Conservation (phyloP, 2,888 invertebrate genomes). For the Oeneis ivallda region DNA sequence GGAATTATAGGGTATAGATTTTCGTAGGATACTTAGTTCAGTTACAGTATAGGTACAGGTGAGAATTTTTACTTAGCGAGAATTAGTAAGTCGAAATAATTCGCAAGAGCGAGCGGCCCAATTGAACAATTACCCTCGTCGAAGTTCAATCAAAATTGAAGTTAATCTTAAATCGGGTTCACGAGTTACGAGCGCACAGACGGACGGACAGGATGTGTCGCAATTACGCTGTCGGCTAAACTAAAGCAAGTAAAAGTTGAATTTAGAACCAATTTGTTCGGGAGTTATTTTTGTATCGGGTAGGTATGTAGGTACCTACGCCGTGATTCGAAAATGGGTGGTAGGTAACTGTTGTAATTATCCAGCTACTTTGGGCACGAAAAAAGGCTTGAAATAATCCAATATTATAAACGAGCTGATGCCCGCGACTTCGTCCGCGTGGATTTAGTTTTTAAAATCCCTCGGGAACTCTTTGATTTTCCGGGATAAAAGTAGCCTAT, state of each 20-base stretch:
- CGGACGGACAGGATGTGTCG: constrained; percentile 63
- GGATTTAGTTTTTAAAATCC: no score
- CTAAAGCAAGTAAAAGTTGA: constrained; percentile 56
- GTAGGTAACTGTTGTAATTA: no score
- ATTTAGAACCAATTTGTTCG: constrained; percentile 49
- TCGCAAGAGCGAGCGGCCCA: constrained; percentile 43
- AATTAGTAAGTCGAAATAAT: constrained; percentile 41
- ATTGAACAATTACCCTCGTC: constrained; percentile 55
- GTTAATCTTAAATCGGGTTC: constrained; percentile 48
- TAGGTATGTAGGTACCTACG: not conserved
- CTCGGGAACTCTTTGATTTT: no score
- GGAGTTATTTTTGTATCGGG: constrained; percentile 27
- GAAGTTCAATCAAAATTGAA: constrained; percentile 53
- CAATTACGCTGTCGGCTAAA: constrained; percentile 69
- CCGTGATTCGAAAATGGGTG: constrained; percentile 7
- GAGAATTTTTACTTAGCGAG: constrained; percentile 38
- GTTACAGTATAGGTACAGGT: no score
- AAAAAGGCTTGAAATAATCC: no score
- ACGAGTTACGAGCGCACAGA: constrained; percentile 50
- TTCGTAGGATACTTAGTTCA: no score
- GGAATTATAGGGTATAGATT: no score
- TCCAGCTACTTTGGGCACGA: no score
- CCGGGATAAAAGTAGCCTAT: no score
- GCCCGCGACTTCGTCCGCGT: no score
- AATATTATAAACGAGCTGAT: no score